phyloP scores from a whole-genome alignment of 2,888 invertebrate species.

The Meandrusa payeni region DNA sequence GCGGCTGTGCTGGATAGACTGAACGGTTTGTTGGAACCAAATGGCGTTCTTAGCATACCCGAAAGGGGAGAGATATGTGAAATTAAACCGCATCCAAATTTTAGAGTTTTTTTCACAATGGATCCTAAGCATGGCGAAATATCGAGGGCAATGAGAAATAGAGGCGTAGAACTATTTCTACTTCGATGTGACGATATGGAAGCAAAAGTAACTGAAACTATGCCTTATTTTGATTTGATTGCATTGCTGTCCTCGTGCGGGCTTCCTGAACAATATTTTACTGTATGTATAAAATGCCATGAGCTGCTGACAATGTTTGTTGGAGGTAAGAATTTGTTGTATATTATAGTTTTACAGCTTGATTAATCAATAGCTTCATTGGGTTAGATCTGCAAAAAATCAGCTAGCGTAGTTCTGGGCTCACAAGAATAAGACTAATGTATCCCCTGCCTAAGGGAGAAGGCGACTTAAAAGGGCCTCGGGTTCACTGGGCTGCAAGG shows the following conservation, averaged over 20 bases:
- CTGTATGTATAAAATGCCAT: slow-evolving; percentile 57
- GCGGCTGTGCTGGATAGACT: slow-evolving; percentile 97
- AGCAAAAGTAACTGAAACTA: slow-evolving; percentile 50
- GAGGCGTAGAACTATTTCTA: slow-evolving; percentile 93
- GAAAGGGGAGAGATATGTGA: slow-evolving; percentile 93
- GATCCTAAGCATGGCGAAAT: slow-evolving; percentile 97
- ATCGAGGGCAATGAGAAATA: slow-evolving; percentile 98
- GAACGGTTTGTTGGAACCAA: slow-evolving; percentile 96
- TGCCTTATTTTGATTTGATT: slow-evolving; percentile 64
- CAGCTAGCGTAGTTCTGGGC: too few species aligned
- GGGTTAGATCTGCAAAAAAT: too few species aligned
- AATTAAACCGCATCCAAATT: slow-evolving; percentile 92
- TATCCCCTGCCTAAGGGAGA: too few species aligned
- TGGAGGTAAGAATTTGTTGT: slow-evolving; percentile 51
- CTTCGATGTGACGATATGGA: slow-evolving; percentile 55
- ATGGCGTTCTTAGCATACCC: slow-evolving; percentile 92
- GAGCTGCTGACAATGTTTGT: slow-evolving; percentile 65
- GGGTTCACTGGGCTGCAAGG: too few species aligned
- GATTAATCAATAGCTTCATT: too few species aligned
- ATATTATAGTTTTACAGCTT: slow-evolving; percentile 1
- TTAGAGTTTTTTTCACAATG: slow-evolving; percentile 96
- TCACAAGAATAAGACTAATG: too few species aligned
- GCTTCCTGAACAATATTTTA: slow-evolving; percentile 55
- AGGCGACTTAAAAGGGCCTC: too few species aligned
- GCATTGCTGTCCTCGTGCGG: slow-evolving; percentile 65